A percentile compares a stretch with the other conserved stretches of the same genome.
Conservation (phyloP, 2,113 vertebrate genomes). For the Vidua macroura region DNA sequence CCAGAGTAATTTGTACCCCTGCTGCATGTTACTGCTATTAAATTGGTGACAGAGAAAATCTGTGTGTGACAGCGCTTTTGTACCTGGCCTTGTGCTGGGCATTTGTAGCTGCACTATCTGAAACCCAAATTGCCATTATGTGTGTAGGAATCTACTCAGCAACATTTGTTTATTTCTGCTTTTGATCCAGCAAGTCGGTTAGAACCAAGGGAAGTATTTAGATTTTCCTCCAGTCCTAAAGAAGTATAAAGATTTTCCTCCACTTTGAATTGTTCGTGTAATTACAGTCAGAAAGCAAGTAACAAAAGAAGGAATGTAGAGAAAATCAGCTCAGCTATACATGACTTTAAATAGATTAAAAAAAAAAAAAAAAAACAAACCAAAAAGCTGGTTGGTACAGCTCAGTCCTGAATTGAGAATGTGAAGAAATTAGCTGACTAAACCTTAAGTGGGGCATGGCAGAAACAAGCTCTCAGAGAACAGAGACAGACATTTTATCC, state of each 20-base stretch:
- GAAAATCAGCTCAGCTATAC: not conserved
- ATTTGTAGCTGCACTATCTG: not conserved
- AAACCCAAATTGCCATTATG: not conserved
- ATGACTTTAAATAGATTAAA: not conserved
- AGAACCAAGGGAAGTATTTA: not conserved
- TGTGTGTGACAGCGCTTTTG: not conserved
- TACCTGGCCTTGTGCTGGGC: not conserved
- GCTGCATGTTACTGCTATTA: not conserved
- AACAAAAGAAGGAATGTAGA: not conserved
- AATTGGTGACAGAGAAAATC: not conserved
- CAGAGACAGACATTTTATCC: not conserved
- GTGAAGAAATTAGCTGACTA: not conserved
- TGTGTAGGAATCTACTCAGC: not conserved
- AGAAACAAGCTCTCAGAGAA: not conserved
- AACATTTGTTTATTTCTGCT: not conserved
- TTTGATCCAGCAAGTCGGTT: not conserved
- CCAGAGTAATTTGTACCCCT: not conserved
- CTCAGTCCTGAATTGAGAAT: not conserved
- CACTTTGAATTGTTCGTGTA: not conserved
- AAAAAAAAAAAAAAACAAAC: accelerated
- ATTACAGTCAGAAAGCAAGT: not conserved
- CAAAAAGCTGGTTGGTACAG: accelerated
- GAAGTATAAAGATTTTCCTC: not conserved
- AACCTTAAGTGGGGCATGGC: not conserved
- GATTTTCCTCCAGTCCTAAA: not conserved